These are phyloP conservation scores for Brotogeris chrysoptera DNA, from an alignment of 2,797 vertebrate genomes.

Conservation along the genomic window DNA sequence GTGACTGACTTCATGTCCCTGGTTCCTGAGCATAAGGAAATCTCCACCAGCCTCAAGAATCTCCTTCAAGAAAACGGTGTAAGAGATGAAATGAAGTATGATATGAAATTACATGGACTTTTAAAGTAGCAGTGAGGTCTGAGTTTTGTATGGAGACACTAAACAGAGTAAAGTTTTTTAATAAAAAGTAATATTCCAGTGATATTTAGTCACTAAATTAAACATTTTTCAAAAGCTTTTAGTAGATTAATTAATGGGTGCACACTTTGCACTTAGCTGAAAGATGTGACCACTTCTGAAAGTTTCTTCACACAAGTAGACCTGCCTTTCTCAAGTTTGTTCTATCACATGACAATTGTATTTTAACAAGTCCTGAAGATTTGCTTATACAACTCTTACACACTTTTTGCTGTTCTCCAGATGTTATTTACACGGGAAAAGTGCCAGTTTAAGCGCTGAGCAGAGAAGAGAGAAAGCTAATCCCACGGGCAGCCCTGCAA, in stretches of 20 bases:
- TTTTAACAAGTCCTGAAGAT: not conserved
- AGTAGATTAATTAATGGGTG: not conserved
- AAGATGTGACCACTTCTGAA: not conserved
- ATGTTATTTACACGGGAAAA: not conserved
- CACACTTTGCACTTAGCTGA: not conserved
- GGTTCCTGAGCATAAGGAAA: not conserved
- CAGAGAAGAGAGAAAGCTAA: fast-evolving
- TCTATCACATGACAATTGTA: not conserved
- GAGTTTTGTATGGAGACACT: not conserved
- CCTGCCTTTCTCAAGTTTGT: not conserved
- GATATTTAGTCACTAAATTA: not conserved
- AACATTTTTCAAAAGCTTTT: not conserved
- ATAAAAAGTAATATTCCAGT: not conserved
- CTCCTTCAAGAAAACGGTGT: not conserved
- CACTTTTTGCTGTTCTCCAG: not conserved
- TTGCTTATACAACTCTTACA: not conserved
- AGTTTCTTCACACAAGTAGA: not conserved
- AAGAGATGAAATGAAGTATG: not conserved
- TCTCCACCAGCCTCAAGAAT: not conserved
- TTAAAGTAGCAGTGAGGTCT: not conserved
- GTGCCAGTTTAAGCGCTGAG: not conserved
- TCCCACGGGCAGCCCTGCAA: not conserved
- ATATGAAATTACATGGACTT: not conserved
- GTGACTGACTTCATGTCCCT: not conserved
- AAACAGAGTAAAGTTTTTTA: not conserved